Base-by-base conservation (phyloP, 35 echinoderm and acorn worm species). In the Strongylocentrotus purpuratus region DNA sequence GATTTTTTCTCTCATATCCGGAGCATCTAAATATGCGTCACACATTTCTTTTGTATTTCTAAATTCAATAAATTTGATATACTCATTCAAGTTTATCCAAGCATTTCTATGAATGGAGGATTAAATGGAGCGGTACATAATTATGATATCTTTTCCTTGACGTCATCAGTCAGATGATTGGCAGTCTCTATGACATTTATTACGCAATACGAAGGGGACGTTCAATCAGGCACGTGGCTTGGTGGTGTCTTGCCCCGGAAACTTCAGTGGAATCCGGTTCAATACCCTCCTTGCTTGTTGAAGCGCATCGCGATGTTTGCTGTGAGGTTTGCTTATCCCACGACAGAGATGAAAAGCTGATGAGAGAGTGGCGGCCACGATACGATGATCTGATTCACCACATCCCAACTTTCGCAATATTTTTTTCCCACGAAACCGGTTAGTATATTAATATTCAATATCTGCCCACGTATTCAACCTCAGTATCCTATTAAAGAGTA, bases 391-490 rank as follows among this genome's bases (percentile, higher is more conserved):
- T 78, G 65, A 78, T 78, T 78, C 28, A 78, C 65, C 65, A 78
- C 65, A 78, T 78, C 65, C 65, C 65, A 78, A 78, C 22, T 78
- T 78, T 78, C 65, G 65, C 65, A 78, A 78, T 78, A 78, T 78
- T 7, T 7, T 7, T 55, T 55, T 78, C 65, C 65, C 65, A 78
- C 50, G 65, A 78, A 78, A 78, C 5, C 7, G 65, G 65, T 78
- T 78, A 78, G 7, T n/a, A 41, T 1, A n/a, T 78, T 78, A 78
- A 28, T 78, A 78, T 78, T 18, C 22, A 78, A n/a, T n/a, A 22
- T 6, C 25, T 7, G 65, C 65, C 65, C 65, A 78, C 65, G 65
- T 28, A 78, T 28, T 78, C 25, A 28, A 78, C 65, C 65, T 78
- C 65, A 78, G 7, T n/a, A 78, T 28, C 20, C 25, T 22, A 78